Evolutionary conservation across 2,888 invertebrate genomes (phyloP).

Genomic region (Pristionchus exspectatus): DNA sequence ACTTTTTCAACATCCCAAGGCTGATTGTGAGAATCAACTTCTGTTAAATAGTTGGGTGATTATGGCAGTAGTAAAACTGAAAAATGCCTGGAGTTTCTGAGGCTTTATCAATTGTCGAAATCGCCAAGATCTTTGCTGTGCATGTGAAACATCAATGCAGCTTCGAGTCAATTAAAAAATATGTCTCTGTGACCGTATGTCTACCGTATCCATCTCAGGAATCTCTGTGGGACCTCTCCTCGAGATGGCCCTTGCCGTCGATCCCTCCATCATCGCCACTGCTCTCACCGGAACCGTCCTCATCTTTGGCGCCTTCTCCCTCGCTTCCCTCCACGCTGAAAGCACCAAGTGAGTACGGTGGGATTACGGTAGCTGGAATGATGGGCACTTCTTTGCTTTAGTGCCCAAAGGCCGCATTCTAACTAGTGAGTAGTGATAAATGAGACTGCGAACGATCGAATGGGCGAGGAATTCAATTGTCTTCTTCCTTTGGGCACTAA

Average conservation of each 20-base stretch:
- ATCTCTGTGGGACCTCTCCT: conserved; percentile 91
- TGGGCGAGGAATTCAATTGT: no score
- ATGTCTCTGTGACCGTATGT: neutral
- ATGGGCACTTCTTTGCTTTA: no score
- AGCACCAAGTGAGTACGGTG: conserved; percentile 83
- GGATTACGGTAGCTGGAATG: neutral
- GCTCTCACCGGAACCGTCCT: conserved; percentile 84
- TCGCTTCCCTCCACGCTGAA: conserved; percentile 89
- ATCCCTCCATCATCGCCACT: conserved; percentile 83
- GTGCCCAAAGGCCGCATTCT: no score
- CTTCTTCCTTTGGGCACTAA: no score
- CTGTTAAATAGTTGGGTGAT: neutral
- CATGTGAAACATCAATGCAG: neutral
- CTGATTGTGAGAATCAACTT: no score
- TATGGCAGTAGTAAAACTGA: no score
- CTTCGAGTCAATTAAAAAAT: neutral
- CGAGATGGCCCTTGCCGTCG: conserved; percentile 87
- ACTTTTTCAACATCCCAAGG: no score
- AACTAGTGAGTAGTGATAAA: no score
- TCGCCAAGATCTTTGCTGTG: no score
- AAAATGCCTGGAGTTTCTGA: no score
- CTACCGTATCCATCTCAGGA: conserved; percentile 82
- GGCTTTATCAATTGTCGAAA: no score
- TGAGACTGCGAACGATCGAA: no score
- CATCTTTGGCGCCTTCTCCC: conserved; percentile 92